These are phyloP conservation scores for Muscicapa comitata DNA, from an alignment of 2,797 vertebrate species.

Conservation along the genomic window DNA sequence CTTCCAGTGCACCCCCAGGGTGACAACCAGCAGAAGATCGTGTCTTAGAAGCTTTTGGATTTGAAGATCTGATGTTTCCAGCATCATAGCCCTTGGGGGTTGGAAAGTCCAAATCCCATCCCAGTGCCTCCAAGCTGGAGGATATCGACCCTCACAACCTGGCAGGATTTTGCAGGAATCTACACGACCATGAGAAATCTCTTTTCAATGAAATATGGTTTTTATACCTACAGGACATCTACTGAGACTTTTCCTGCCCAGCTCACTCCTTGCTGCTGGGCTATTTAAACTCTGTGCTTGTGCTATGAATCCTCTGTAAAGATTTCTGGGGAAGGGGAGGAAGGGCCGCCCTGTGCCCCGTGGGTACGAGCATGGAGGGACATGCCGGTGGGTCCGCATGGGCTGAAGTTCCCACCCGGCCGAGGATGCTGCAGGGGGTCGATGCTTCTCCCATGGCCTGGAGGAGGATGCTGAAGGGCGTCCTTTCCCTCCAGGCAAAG, in stretches of 20 bases:
- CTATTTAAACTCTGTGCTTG: not conserved
- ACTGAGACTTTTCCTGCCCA: not conserved
- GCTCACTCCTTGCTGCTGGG: not conserved
- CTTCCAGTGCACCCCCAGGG: not conserved
- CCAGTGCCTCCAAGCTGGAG: not conserved
- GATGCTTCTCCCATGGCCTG: not conserved
- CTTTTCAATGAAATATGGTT: not conserved
- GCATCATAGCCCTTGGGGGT: rapidly evolving
- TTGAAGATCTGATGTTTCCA: not conserved
- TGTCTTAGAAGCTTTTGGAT: not conserved
- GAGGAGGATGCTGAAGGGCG: not conserved
- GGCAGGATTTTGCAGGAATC: not conserved
- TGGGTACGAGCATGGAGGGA: not conserved
- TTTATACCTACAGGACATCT: not conserved
- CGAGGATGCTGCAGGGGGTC: not conserved
- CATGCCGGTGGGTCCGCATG: not conserved
- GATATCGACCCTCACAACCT: not conserved
- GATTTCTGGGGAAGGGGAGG: not conserved
- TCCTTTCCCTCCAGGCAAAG: not conserved
- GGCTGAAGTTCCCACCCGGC: not conserved
- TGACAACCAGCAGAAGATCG: not conserved
- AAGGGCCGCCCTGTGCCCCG: not conserved
- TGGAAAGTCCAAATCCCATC: not conserved
- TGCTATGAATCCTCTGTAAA: not conserved
- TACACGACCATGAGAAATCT: not conserved